A percentile compares a stretch with the other conserved stretches of the same genome.
Evolutionary conservation across 2,797 vertebrate genomes (phyloP).

Genomic region (Staurois parvus): DNA sequence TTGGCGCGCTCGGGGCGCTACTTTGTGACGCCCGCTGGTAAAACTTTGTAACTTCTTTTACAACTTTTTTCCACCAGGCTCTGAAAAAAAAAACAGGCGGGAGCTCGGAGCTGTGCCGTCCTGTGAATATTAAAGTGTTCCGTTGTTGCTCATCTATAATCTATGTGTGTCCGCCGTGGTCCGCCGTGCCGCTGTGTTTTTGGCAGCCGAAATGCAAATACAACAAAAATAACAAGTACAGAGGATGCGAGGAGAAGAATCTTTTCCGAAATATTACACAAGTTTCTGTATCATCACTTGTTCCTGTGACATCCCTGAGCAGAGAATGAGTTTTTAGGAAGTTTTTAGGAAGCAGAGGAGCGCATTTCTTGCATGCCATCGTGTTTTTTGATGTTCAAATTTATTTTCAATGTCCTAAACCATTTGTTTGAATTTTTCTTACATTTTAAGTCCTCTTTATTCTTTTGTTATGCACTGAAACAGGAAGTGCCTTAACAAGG

Average conservation of each 20-base stretch:
- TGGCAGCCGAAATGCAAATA: constrained; percentile 20
- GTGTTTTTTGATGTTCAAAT: too few species aligned
- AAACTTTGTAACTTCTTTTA: not conserved
- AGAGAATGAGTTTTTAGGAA: not conserved
- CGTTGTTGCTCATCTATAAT: not conserved
- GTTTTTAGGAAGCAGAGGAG: too few species aligned
- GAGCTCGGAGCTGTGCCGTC: not conserved
- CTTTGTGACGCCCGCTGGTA: not conserved
- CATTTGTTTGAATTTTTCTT: too few species aligned
- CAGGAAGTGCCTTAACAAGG: too few species aligned
- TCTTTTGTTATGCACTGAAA: too few species aligned
- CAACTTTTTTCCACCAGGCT: not conserved
- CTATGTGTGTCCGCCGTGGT: not conserved
- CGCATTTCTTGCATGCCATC: not conserved
- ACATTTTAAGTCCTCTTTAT: too few species aligned
- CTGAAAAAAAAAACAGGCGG: not conserved
- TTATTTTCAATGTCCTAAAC: too few species aligned
- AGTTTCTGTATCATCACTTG: not conserved
- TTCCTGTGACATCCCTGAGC: not conserved
- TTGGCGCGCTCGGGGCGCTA: not conserved
- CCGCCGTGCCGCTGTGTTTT: not conserved
- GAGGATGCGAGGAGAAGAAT: not conserved
- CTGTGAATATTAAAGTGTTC: constrained; percentile 30
- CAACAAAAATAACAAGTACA: constrained; percentile 7
- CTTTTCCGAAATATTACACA: not conserved